phyloP scores from a whole-genome alignment of 2,888 invertebrate genomes.

The Caradrina kadenii region DNA sequence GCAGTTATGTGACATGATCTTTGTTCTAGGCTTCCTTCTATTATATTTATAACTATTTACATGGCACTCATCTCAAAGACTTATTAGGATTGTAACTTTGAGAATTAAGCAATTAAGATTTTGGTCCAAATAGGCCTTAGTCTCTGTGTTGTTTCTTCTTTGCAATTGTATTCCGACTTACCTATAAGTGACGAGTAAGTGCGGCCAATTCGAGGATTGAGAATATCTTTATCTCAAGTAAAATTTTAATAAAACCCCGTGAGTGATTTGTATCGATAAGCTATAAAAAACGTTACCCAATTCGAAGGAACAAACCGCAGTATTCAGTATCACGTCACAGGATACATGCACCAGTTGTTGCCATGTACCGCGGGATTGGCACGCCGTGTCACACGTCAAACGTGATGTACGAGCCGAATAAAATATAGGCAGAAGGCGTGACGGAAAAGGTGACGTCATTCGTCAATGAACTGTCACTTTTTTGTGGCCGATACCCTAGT shows the following conservation, averaged over 20 bases:
- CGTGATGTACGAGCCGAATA: slow-evolving; percentile 74
- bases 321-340: slow-evolving; percentile 41
- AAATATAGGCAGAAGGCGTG: slow-evolving; percentile 70
- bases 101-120: no score
- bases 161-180: no score
- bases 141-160: no score
- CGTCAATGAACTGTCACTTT: slow-evolving; percentile 75
- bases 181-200: no score
- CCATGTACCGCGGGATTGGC: slow-evolving; percentile 60
- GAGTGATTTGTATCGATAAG: neutral
- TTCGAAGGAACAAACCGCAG: slow-evolving; percentile 27
- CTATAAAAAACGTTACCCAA: slow-evolving; percentile 8
- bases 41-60: no score
- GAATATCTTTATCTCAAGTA: no score
- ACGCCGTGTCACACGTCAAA: slow-evolving; percentile 72
- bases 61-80: no score
- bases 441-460: slow-evolving; percentile 73
- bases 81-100: no score
- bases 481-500: slow-evolving; percentile 64
- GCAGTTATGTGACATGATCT: neutral
- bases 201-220: no score
- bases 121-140: no score
- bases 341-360: slow-evolving; percentile 62
- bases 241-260: neutral
- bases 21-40: no score